A percentile compares a stretch with the other conserved stretches of the same genome.
Conservation (phyloP, 2,797 vertebrate genomes). For the Nyctibius grandis region DNA sequence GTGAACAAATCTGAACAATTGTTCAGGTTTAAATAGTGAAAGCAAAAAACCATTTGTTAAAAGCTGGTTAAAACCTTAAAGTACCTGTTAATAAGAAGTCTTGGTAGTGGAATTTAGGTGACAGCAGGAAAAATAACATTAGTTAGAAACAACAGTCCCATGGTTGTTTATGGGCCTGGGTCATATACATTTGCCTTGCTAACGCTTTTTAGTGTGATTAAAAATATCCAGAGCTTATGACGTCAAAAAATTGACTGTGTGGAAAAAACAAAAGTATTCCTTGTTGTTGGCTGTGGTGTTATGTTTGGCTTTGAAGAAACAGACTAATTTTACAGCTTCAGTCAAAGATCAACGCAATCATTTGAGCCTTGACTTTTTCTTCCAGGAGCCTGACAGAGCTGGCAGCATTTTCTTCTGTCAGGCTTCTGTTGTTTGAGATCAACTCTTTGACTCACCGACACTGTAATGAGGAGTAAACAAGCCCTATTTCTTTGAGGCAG, state of each 20-base stretch:
- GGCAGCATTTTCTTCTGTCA: background rate
- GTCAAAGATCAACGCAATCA: conserved; percentile 33
- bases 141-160: background rate
- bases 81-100: background rate
- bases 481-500: background rate
- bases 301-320: conserved; percentile 47
- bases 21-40: background rate
- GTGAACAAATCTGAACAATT: background rate
- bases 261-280: background rate
- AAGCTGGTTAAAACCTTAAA: background rate
- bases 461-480: conserved; percentile 50
- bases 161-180: background rate
- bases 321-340: conserved; percentile 32
- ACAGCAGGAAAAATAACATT: background rate
- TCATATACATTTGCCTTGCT: background rate
- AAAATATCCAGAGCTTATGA: background rate
- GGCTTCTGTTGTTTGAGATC: conserved; percentile 52
- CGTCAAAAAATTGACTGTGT: background rate
- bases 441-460: conserved; percentile 26
- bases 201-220: background rate
- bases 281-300: background rate
- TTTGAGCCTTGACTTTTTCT: conserved; percentile 52
- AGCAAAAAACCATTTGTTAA: background rate
- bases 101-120: background rate
- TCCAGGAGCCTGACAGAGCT: conserved; percentile 16